Base-by-base conservation (phyloP, 2,888 invertebrate genomes). In the Athalia rosae region DNA sequence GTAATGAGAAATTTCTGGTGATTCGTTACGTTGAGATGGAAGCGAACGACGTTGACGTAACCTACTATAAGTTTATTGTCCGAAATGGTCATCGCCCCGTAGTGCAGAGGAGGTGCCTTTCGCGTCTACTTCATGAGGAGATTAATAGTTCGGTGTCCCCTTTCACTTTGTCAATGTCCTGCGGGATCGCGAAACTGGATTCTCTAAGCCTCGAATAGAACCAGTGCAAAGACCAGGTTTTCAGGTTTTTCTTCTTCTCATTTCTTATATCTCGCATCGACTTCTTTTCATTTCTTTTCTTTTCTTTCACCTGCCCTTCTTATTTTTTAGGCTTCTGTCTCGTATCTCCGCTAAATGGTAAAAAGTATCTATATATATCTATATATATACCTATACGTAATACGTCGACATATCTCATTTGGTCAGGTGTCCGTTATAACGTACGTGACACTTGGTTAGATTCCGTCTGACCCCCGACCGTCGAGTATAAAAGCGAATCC, bases 121-220 rank as follows among this genome's bases (percentile, higher is more conserved):
- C 41, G 9, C 53, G 69, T 73, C 73, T 73, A 15, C 59, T 73
- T 73, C 58, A 41, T 50, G 15, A 28, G 41, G 73, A 73, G 73
- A 73, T 73, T 73, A 53, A 73, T 73, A 73, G 56, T 73, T 41
- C 59, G 43, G 41, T 47, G 73, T 73, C 15, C 15, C 58, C 28
- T 58, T 48, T 73, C 73, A 73, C 73, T 73, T 73, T 59, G 73
- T 73, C 73, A 73, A 58, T 73, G 73, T 73, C 73, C 47, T 13
- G 47, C 9, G 47, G n/a, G 47, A 58, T 56, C 41, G 5, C 48
- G 15, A 69, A 53, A 69, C 7, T 28, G 28, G 28, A 28, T 28
- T 28, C 28, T 28, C 28, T 28, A 28, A 28, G 28, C 53, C 53
- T 9, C 53, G 53, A 11, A 50, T 59, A 58, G 59, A 73, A 28